phyloP scores from a whole-genome alignment of 2,113 vertebrate species.

The Picathartes gymnocephalus region DNA sequence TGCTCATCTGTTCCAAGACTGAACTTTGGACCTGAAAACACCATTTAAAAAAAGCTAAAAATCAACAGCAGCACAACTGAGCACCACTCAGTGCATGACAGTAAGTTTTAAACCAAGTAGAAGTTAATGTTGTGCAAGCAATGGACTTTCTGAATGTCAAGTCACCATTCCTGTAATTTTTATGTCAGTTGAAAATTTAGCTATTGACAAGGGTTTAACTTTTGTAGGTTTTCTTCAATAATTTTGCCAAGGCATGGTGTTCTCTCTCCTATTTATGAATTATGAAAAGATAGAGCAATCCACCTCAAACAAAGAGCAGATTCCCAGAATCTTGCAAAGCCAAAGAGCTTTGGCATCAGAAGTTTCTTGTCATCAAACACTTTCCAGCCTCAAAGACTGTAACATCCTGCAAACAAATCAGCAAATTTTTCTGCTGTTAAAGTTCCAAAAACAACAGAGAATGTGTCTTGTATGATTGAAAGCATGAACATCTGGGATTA shows the following conservation, averaged over 20 bases:
- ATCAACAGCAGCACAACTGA: background rate
- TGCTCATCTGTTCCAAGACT: constrained; percentile 15
- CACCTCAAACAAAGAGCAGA: background rate
- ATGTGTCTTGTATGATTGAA: background rate
- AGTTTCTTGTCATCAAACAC: background rate
- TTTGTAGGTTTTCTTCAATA: background rate
- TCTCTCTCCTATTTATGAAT: background rate
- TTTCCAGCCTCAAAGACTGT: background rate
- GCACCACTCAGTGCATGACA: background rate
- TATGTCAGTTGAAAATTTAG: background rate
- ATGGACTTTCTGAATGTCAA: background rate
- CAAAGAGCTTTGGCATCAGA: background rate
- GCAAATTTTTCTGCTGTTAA: background rate
- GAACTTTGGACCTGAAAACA: constrained; percentile 22
- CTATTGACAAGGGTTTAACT: background rate
- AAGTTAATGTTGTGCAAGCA: background rate
- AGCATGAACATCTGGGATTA: background rate
- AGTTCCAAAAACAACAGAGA: background rate
- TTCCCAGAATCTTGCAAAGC: background rate
- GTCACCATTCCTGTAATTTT: background rate
- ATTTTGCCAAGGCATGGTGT: background rate
- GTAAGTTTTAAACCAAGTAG: background rate
- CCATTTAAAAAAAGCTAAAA: background rate
- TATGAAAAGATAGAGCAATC: background rate
- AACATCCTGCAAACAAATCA: background rate